Evolutionary conservation across 2,113 vertebrate genomes (phyloP).

Genomic region (Myotis davidii): DNA sequence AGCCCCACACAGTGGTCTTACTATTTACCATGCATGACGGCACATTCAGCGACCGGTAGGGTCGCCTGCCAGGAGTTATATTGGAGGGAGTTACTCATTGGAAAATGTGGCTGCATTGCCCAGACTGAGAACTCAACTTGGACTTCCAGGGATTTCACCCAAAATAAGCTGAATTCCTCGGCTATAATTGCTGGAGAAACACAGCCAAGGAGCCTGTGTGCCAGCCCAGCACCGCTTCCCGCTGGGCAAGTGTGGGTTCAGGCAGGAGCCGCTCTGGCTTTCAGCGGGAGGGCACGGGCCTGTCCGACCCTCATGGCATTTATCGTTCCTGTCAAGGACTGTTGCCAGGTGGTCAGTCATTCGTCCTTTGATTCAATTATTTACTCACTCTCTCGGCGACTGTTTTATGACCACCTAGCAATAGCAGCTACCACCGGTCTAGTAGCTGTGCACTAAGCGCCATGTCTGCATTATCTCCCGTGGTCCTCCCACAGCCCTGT

Average conservation of each 20-base stretch:
- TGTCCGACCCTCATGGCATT: not conserved
- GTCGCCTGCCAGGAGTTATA: constrained; percentile 49
- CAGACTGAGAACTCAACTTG: constrained; percentile 37
- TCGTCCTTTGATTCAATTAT: not conserved
- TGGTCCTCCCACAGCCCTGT: not conserved
- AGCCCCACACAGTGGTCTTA: constrained; percentile 22
- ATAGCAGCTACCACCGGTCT: not conserved
- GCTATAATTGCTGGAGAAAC: constrained; percentile 55
- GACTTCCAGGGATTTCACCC: constrained; percentile 69
- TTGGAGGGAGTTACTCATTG: constrained; percentile 55
- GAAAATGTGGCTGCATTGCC: constrained; percentile 47
- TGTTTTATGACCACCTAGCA: not conserved
- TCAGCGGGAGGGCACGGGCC: not conserved
- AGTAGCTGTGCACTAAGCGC: not conserved
- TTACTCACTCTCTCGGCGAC: not conserved
- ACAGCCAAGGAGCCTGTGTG: constrained; percentile 36
- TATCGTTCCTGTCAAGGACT: not conserved
- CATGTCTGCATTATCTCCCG: fast-evolving
- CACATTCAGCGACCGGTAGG: not conserved
- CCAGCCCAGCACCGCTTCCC: not conserved
- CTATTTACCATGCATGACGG: constrained; percentile 61
- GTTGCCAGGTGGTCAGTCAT: not conserved
- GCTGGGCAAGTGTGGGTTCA: not conserved
- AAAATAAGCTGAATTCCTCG: constrained; percentile 70
- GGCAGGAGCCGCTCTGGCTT: not conserved